Evolutionary conservation across 2,888 invertebrate species (phyloP).

Genomic region (Steinernema scapterisci): DNA sequence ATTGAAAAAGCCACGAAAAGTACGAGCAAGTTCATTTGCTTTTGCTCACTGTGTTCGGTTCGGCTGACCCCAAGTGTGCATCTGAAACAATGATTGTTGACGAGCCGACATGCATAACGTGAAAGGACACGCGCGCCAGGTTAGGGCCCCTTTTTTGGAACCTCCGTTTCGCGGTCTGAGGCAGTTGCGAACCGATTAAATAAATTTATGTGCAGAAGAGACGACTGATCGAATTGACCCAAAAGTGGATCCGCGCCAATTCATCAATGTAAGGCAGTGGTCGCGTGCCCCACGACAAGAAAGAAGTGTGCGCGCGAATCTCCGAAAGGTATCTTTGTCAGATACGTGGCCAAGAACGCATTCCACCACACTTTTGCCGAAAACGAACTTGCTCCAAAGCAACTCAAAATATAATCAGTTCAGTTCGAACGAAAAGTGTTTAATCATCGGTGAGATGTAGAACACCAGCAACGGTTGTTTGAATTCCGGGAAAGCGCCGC

Average conservation of each 20-base stretch:
- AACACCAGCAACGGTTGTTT: too few species aligned
- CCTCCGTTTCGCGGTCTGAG: not conserved
- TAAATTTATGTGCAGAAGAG: conserved; percentile 21
- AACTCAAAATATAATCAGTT: too few species aligned
- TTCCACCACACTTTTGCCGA: too few species aligned
- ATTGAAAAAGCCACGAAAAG: not conserved
- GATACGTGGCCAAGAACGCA: not conserved
- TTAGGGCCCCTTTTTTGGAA: not conserved
- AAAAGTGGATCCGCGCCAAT: not conserved
- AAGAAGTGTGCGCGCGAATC: not conserved
- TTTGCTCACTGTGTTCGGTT: conserved; percentile 12
- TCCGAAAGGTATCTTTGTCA: conserved; percentile 24
- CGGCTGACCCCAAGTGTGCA: conserved; percentile 18
- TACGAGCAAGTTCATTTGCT: not conserved
- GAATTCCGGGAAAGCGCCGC: too few species aligned
- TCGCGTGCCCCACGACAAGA: conserved; percentile 24
- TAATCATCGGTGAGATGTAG: too few species aligned
- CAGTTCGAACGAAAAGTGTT: too few species aligned
- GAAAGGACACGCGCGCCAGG: not conserved
- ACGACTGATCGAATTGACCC: conserved; percentile 5
- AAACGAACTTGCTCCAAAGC: too few species aligned
- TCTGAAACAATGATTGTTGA: not conserved
- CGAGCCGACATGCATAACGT: not conserved
- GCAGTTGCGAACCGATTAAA: conserved; percentile 22
- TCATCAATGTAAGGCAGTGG: conserved; percentile 22